Evolutionary conservation across 2,797 vertebrate genomes (phyloP), one percentile per base, ranked within the genome.

Genomic region (Platyrinchus mystaceus): DNA sequence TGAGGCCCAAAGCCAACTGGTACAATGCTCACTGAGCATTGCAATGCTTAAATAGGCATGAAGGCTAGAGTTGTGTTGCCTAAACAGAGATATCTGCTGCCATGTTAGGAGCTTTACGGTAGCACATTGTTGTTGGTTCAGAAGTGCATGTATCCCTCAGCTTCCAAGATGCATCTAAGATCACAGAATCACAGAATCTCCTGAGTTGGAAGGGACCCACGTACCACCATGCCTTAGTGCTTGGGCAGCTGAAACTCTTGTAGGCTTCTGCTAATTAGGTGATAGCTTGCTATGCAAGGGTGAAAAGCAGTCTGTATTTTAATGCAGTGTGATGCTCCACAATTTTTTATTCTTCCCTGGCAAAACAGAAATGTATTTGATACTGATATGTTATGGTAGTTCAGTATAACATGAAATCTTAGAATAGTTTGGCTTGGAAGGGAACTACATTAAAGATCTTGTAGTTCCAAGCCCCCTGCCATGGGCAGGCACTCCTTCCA

Each of bases 1-100:
- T 66, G 74, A 86, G 91, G 80, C 93, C 80, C 88, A 73, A 91
- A 95, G 93, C 95, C 91, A 95, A 59, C 50, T 84, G 77, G 90
- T 95, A 43, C 85, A 66, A 3, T 32, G 63, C 87, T 95, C 53
- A 27, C 2, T 78, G 76, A 91, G 55, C 66, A 12, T 13, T 86
- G 73, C 9, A 27, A n/a, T 88, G 91, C 77, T 90, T 93, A 84
- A 91, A 73, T 34, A 90, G 70, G 77, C 95, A 36, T n/a, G 63
- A 94, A 94, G 44, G 77, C 76, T 90, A 47, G 66, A 76, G 70
- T 5, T 81, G 55, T 67, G 58, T 90, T 94, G 80, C 80, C 83
- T 81, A 47, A 96, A 81, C 37, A 64, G n/a, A 68, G 62, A 3
- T 52, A 86, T 28, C 55, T 94, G 5, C 50, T 86, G 80, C 86